Conservation (phyloP, 2,797 vertebrate species). For the Peromyscus attwateri region DNA sequence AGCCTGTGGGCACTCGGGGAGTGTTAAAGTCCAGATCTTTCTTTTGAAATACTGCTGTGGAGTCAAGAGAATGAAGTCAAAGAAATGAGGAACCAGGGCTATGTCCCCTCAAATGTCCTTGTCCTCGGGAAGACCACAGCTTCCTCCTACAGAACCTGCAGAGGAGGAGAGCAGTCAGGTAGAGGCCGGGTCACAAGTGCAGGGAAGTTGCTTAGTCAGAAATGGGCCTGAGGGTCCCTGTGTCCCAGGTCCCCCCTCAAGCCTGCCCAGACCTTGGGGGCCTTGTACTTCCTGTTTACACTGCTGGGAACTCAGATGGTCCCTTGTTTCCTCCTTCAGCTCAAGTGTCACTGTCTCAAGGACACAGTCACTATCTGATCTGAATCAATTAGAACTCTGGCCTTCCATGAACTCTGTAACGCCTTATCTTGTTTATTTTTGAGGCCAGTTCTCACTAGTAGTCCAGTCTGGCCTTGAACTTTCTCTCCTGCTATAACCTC, state of each 20-base stretch:
- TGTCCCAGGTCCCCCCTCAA: background rate
- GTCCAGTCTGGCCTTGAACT: background rate
- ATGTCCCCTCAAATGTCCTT: background rate
- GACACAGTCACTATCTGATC: background rate
- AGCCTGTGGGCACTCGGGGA: background rate
- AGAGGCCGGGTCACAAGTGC: accelerated
- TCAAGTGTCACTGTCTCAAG: background rate
- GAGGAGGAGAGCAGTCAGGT: background rate
- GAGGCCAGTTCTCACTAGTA: background rate
- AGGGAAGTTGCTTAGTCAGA: background rate
- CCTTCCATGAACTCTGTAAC: no score
- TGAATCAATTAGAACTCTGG: background rate
- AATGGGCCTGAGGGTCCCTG: background rate
- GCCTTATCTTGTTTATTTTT: background rate
- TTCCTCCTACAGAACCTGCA: background rate
- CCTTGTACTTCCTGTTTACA: background rate
- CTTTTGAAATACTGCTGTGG: background rate
- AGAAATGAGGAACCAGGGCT: background rate
- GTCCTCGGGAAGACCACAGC: background rate
- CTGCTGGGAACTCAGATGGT: background rate
- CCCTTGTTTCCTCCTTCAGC: no score
- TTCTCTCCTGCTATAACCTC: background rate
- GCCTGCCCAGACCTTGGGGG: background rate
- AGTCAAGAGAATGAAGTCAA: background rate
- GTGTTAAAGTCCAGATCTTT: background rate